phyloP scores from a whole-genome alignment of 2,888 invertebrate species.

The Nasonovia ribisnigri region DNA sequence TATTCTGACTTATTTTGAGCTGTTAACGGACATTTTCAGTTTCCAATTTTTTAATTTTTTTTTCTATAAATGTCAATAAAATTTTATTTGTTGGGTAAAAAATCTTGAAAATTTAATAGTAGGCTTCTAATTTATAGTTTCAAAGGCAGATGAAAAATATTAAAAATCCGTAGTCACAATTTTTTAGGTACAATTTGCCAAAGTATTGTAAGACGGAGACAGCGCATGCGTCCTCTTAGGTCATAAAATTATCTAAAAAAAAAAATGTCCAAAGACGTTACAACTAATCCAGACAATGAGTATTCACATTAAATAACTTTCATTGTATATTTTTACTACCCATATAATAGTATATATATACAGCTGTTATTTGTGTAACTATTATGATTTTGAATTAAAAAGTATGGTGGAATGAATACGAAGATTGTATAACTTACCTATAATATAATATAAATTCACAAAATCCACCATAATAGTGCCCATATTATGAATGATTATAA shows the following conservation, averaged over 20 bases:
- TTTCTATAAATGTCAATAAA: too few species aligned
- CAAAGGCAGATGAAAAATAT: too few species aligned
- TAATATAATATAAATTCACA: not conserved
- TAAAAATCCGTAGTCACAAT: too few species aligned
- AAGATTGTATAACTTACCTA: not conserved
- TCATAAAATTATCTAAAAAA: not conserved
- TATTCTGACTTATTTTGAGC: too few species aligned
- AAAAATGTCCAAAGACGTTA: not conserved
- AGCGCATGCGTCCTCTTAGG: too few species aligned
- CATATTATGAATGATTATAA: not conserved
- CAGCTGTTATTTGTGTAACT: not conserved
- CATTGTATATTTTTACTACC: not conserved
- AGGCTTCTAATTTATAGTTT: too few species aligned
- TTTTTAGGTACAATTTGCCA: too few species aligned
- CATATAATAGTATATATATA: not conserved
- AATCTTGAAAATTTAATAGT: too few species aligned
- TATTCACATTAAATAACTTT: not conserved
- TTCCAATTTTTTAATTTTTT: too few species aligned
- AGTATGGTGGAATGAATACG: not conserved
- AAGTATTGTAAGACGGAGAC: too few species aligned
- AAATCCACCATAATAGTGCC: not conserved
- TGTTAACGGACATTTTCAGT: too few species aligned
- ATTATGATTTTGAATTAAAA: not conserved
- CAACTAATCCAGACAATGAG: not conserved
- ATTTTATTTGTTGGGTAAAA: too few species aligned